Evolutionary conservation across 1,140 invertebrate genomes (phyloP).

Genomic region (Oreohelix idahoensis): DNA sequence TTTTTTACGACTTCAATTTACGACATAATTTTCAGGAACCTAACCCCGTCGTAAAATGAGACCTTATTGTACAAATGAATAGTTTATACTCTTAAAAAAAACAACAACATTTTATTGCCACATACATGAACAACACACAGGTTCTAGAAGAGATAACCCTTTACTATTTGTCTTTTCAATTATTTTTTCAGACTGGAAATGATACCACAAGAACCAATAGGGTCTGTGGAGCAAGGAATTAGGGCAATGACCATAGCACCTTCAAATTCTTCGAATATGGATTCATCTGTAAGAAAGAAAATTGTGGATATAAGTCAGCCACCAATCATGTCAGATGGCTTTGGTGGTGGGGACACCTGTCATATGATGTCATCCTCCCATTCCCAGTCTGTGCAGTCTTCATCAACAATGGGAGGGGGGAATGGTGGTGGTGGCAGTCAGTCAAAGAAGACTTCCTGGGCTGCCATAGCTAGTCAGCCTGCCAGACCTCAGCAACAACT

Average conservation of each 20-base stretch:
- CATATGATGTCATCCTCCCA: conserved; percentile 53
- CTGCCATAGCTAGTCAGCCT: conserved; percentile 95
- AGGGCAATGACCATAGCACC: conserved; percentile 66
- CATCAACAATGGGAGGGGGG: conserved; percentile 40
- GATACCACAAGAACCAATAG: conserved; percentile 59
- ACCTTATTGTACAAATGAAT: no score
- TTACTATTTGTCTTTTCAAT: no score
- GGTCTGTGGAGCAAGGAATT: conserved; percentile 69
- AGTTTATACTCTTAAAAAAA: no score
- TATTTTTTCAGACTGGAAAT: no score
- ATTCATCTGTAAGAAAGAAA: conserved; percentile 25
- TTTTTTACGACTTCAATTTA: no score
- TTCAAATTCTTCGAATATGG: conserved; percentile 5
- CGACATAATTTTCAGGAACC: no score
- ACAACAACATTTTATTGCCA: no score
- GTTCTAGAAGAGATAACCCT: no score
- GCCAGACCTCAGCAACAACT: conserved; percentile 89
- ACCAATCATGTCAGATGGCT: conserved; percentile 51
- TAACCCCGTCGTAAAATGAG: no score
- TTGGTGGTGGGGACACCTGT: conserved; percentile 46
- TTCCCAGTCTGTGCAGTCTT: conserved; percentile 15
- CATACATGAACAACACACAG: no score
- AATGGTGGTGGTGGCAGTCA: conserved; percentile 55
- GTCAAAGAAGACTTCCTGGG: conserved; percentile 94
- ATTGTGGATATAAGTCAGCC: conserved; percentile 39